Evolutionary conservation across 2,888 invertebrate genomes (phyloP).

Genomic region (Cenopis cana): DNA sequence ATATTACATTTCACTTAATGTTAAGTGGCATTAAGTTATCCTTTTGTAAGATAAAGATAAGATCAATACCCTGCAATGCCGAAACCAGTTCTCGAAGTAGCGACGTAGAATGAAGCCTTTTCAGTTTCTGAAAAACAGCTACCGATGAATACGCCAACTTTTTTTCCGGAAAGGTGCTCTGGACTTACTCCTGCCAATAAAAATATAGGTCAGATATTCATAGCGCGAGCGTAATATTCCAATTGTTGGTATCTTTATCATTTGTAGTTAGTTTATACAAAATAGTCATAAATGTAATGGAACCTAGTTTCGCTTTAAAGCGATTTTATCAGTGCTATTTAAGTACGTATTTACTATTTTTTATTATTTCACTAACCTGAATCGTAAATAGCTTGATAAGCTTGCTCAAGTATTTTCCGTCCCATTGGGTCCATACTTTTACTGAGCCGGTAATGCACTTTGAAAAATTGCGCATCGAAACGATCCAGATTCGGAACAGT

Average conservation of each 20-base stretch:
- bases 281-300: no score
- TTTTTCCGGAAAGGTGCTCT: conserved; percentile 72
- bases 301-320: no score
- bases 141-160: conserved; percentile 68
- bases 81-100: conserved; percentile 38
- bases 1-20: no score
- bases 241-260: background rate
- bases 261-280: no score
- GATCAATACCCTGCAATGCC: conserved; percentile 41
- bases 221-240: no score
- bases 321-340: no score
- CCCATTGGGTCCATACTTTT: conserved; percentile 55
- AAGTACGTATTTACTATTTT: background rate
- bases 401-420: conserved; percentile 57
- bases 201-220: background rate
- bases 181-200: conserved; percentile 82
- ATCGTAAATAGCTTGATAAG: conserved; percentile 61
- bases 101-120: conserved; percentile 68
- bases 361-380: conserved; percentile 49
- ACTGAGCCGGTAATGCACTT: conserved; percentile 77
- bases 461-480: conserved; percentile 88
- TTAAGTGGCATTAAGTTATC: no score
- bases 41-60: no score
- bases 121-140: conserved; percentile 84
- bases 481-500: conserved; percentile 83